Conservation (phyloP, 2,888 invertebrate species). For the Luperina nickerlii region DNA sequence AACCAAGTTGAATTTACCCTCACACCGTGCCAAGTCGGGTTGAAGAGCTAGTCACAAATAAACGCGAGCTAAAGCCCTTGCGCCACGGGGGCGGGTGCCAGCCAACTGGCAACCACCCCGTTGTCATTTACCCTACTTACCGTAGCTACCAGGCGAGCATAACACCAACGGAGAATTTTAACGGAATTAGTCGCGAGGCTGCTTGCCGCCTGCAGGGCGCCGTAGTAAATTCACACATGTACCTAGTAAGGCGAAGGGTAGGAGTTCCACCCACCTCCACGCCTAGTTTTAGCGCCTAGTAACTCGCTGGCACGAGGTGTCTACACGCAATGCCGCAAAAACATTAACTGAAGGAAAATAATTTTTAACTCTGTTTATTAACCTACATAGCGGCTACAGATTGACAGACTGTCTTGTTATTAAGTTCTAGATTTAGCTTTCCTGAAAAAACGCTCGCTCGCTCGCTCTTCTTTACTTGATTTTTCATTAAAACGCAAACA, state of each 20-base stretch:
- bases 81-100: slow-evolving; percentile 72
- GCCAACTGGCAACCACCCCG: slow-evolving; percentile 78
- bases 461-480: slow-evolving; percentile 14
- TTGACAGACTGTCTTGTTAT: slow-evolving; percentile 41
- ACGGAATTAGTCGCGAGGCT: slow-evolving; percentile 88
- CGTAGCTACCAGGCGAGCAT: slow-evolving; percentile 86
- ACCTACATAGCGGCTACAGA: slow-evolving; percentile 45
- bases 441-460: slow-evolving; percentile 29
- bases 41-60: slow-evolving; percentile 73
- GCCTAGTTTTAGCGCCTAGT: slow-evolving; percentile 85
- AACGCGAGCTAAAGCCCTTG: slow-evolving; percentile 73
- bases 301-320: slow-evolving; percentile 79
- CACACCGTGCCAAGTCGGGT: slow-evolving; percentile 75
- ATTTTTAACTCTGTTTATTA: slow-evolving; percentile 73
- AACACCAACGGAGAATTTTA: slow-evolving; percentile 87
- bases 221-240: slow-evolving; percentile 88
- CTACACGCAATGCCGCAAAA: slow-evolving; percentile 86
- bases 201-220: slow-evolving; percentile 87
- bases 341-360: slow-evolving; percentile 74
- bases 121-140: slow-evolving; percentile 88
- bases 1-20: slow-evolving; percentile 68
- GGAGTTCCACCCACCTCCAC: slow-evolving; percentile 83
- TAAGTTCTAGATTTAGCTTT: slow-evolving; percentile 9
- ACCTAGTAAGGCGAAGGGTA: slow-evolving; percentile 73
- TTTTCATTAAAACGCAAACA: slow-evolving; percentile 27